Evolutionary conservation across 2,113 vertebrate species (phyloP), one percentile per base, ranked within the genome.

Genomic region (Cheilinus undulatus): DNA sequence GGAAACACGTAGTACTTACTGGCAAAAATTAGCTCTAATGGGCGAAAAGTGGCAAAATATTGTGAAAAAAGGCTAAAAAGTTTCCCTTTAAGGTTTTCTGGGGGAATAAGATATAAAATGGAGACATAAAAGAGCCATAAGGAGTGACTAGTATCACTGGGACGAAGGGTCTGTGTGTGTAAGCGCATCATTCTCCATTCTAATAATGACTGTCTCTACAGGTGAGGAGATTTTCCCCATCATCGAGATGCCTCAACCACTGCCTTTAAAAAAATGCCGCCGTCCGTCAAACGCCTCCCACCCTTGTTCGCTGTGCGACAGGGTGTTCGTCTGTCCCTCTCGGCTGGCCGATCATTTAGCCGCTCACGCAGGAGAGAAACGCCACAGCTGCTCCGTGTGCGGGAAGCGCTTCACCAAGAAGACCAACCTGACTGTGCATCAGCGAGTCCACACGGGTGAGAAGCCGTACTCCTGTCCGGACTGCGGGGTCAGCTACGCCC

Each of bases 391-490:
- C 69, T 27, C 69, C 17, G 24, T 84, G 43, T 89, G 87, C 10
- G 70, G 72, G 14, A 87, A 87, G 12, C 62, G 69, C 32, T 89
- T 89, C 62, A 60, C 74, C 0, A 85, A 84, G 75, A 89, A 87
- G 83, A 43, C 75, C 1, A 89, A 75, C n/a, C 19, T 84, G 38
- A 23, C 26, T 15, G 52, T 74, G 24, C 85, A 89, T 36, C 79
- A 83, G 74, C 61, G 84, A 1, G 71, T 89, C 0, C 87, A 89
- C 77, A 89, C 87, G 3, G 87, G 87, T 0, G 84, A 89, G 77
- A 89, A 82, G 50, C 87, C 87, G 3, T 87, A 83, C 75, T 69
- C 78, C n/a, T 89, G 87, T 17, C 36, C 80, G 0, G 75, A 84
- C 34, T 89, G 87, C 5, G 78, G 80, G 1, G 68, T 52, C 52